phyloP scores from a whole-genome alignment of 1,140 invertebrate species.

The Neodiprion lecontei region DNA sequence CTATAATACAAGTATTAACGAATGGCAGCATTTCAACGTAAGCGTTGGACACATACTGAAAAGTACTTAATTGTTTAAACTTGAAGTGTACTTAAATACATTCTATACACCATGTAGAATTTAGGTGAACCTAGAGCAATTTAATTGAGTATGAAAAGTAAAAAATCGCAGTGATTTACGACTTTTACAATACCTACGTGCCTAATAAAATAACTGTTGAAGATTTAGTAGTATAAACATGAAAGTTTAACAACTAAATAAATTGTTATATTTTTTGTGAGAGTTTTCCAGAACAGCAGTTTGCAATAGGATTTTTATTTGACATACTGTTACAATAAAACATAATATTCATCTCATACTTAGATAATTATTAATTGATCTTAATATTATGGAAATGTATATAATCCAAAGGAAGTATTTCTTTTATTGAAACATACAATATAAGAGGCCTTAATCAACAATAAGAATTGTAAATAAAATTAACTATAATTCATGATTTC shows the following conservation, averaged over 20 bases:
- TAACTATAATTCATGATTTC: constrained; percentile 26
- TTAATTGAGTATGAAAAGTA: neutral
- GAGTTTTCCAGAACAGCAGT: neutral
- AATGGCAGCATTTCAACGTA: constrained; percentile 28
- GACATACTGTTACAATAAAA: neutral
- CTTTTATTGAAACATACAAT: constrained; percentile 35
- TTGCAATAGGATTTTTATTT: neutral
- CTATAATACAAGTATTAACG: constrained; percentile 30
- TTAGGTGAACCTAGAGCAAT: neutral
- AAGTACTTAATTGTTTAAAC: constrained; percentile 26
- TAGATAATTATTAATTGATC: constrained; percentile 1
- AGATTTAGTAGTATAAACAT: neutral
- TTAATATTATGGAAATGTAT: constrained; percentile 37
- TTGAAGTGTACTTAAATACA: constrained; percentile 33
- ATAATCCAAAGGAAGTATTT: constrained; percentile 38
- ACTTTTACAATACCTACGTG: neutral
- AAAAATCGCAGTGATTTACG: neutral
- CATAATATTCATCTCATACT: neutral
- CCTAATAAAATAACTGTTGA: neutral
- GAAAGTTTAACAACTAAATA: too few relatives aligned
- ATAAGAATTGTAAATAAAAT: constrained; percentile 43
- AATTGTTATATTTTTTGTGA: too few relatives aligned
- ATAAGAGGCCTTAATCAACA: constrained; percentile 30
- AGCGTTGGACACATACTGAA: constrained; percentile 30
- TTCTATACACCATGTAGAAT: neutral